Evolutionary conservation across 2,888 invertebrate genomes (phyloP), one percentile per base, ranked within the genome.

Genomic region (Cactoblastis cactorum): DNA sequence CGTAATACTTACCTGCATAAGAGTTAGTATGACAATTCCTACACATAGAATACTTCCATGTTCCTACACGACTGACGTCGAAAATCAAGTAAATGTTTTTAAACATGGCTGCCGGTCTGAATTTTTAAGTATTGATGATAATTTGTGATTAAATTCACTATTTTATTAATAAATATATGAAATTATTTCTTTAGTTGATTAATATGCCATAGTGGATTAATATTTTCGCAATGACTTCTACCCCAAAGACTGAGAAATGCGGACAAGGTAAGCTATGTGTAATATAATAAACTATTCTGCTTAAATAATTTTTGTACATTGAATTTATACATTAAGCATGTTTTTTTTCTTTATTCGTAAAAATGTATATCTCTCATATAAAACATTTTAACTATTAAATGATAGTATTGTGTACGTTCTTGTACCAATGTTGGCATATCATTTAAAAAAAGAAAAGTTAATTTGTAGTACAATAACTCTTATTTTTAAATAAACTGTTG

Each of bases 61-160:
- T n/a, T n/a, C n/a, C n/a, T n/a, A n/a, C n/a, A 22, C 22, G 22
- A 22, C 22, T 5, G 22, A 28, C 28, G 50, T 52, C 45, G 47
- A 52, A 64, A 69, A 37, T 55, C 47, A 51, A 50, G 37, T 53
- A 66, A 70, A 66, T 73, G 74, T 77, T 74, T 70, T 65, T 69
- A 80, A 88, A 88, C 82, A 89, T 89, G 88, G 88, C 88, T 77
- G 88, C 89, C 89, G 87, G 87, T 81, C 71, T 73, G 77, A 65
- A n/a, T 66, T 58, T 71, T 71, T 60, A 15, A 2, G 15, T 73
- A 74, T 71, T 79, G 76, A 72, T 74, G 71, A 67, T 78, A 77
- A 75, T 79, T 76, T 77, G 38, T 70, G 71, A 74, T 76, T 69
- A 75, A 75, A 74, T 69, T 68, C 63, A 64, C 53, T 67, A 60